Evolutionary conservation across 1,140 invertebrate genomes (phyloP).

Genomic region (Melanaphis sacchari): DNA sequence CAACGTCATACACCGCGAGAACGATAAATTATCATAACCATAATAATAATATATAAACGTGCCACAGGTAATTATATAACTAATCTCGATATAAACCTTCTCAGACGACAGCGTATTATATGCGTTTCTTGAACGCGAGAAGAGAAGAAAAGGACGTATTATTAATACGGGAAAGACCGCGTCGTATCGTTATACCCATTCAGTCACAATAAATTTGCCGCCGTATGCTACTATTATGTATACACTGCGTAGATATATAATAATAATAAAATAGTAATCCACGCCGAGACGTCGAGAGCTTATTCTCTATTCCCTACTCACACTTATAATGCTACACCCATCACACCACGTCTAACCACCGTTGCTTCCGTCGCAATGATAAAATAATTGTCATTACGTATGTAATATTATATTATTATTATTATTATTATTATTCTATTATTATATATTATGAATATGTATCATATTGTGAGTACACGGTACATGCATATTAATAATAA

Average conservation of each 20-base stretch:
- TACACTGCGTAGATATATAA: not conserved
- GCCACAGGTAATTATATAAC: not conserved
- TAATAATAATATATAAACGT: not conserved
- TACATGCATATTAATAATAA: not conserved
- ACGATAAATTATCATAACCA: conserved; percentile 7
- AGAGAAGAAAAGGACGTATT: not conserved
- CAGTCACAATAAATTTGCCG: conserved; percentile 3
- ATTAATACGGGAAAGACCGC: not conserved
- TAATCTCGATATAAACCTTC: not conserved
- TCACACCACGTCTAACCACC: not conserved
- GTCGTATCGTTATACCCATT: not conserved
- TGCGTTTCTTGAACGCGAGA: not conserved
- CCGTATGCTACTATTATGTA: not conserved
- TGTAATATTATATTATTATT: not conserved
- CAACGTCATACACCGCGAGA: not conserved
- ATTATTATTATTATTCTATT: not conserved
- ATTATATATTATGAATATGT: not conserved
- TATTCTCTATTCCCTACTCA: not conserved
- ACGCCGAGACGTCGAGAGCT: not conserved
- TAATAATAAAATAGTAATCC: not conserved
- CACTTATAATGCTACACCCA: not conserved
- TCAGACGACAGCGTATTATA: not conserved
- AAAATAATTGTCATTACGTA: not conserved
- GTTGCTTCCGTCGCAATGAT: not conserved
- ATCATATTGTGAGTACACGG: not conserved